A percentile compares a stretch with the other conserved stretches of the same genome.
phyloP scores from a whole-genome alignment of 2,888 invertebrate species.

The Orgyia antiqua region DNA sequence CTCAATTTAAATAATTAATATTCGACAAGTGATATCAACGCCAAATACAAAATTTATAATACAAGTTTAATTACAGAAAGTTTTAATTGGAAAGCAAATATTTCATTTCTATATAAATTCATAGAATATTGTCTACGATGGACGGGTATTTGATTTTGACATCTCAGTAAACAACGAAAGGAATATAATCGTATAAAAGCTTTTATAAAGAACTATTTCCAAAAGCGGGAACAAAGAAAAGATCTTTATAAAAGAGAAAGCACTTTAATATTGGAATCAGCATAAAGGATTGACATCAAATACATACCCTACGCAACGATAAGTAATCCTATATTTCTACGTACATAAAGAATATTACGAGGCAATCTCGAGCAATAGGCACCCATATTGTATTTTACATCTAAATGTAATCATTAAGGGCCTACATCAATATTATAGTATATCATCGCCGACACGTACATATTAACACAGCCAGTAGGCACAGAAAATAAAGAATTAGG shows the following conservation, averaged over 20 bases:
- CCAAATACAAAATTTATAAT: too few relatives aligned
- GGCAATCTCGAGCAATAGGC: slow-evolving; percentile 15
- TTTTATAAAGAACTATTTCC: slow-evolving; percentile 19
- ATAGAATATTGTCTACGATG: neutral
- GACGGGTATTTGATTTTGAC: neutral
- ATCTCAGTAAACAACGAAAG: slow-evolving; percentile 4
- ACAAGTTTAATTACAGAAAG: neutral
- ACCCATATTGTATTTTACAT: too few relatives aligned
- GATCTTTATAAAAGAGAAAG: slow-evolving; percentile 18
- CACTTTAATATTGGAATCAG: slow-evolving; percentile 30
- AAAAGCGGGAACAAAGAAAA: slow-evolving; percentile 15
- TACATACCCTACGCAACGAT: slow-evolving; percentile 16
- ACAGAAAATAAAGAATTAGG: too few relatives aligned
- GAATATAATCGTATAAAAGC: slow-evolving; percentile 7
- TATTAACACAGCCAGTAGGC: too few relatives aligned
- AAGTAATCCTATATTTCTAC: slow-evolving; percentile 10
- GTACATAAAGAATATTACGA: slow-evolving; percentile 14
- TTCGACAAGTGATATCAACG: too few relatives aligned
- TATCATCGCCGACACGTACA: too few relatives aligned
- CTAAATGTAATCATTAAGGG: too few relatives aligned
- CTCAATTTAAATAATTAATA: too few relatives aligned
- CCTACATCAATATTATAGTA: too few relatives aligned
- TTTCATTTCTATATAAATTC: neutral
- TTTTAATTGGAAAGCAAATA: neutral
- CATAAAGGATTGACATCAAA: slow-evolving; percentile 30